phyloP scores from a whole-genome alignment of 2,797 vertebrate genomes.

The Melanotaenia trifasciata region DNA sequence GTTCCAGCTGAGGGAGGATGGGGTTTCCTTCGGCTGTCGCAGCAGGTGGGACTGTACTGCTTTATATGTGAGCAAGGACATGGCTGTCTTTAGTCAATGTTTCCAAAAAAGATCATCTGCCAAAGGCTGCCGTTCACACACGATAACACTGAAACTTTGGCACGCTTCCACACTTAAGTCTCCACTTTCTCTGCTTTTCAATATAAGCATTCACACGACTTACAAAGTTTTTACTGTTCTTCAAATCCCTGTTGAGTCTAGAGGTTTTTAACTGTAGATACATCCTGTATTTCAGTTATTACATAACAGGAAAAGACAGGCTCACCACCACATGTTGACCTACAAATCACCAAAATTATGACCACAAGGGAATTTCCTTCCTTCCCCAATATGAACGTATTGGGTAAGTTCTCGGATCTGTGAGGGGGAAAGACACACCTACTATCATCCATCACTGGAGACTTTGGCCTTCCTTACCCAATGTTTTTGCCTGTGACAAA shows the following conservation, averaged over 20 bases:
- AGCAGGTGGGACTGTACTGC: constrained; percentile 53
- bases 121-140: background rate
- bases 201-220: background rate
- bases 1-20: constrained; percentile 40
- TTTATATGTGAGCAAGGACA: background rate
- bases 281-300: background rate
- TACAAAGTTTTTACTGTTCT: constrained; percentile 1
- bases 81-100: constrained; percentile 9
- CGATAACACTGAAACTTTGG: background rate
- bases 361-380: background rate
- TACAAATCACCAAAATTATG: background rate
- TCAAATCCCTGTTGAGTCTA: background rate
- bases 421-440: background rate
- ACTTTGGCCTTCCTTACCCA: constrained; percentile 68
- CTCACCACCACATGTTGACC: background rate
- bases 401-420: too few relatives aligned
- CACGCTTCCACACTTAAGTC: background rate
- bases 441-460: background rate
- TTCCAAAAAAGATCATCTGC: background rate
- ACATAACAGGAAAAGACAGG: background rate
- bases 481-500: background rate
- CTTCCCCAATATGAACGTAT: background rate
- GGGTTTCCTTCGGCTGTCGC: constrained; percentile 49
- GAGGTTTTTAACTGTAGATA: background rate
- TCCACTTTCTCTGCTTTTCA: background rate